phyloP scores from a whole-genome alignment of 2,113 vertebrate species.

The Alectura lathami region DNA sequence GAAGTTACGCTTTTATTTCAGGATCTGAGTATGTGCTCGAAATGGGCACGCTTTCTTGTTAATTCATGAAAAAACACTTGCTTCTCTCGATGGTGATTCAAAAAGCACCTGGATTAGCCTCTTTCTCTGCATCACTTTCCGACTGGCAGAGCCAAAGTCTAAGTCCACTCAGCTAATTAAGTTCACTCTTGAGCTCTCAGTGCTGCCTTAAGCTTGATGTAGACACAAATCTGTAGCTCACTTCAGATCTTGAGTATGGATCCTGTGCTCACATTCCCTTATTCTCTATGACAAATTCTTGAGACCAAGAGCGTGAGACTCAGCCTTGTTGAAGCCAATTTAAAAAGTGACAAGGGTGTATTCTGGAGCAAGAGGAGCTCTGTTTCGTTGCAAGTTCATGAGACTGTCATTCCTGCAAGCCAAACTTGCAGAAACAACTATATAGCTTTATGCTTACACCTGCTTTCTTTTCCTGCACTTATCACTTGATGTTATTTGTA shows the following conservation, averaged over 20 bases:
- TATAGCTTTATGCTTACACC: not conserved
- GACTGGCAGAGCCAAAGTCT: not conserved
- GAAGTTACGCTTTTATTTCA: not conserved
- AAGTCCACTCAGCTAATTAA: not conserved
- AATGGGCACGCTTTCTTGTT: accelerated
- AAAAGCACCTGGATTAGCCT: not conserved
- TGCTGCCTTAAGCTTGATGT: not conserved
- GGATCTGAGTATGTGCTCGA: not conserved
- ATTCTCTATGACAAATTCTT: accelerated
- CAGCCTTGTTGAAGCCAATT: not conserved
- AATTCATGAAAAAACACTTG: not conserved
- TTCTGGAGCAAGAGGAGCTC: not conserved
- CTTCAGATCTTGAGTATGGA: not conserved
- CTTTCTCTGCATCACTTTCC: not conserved
- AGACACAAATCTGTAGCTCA: not conserved
- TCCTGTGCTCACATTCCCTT: not conserved
- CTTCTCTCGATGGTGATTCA: not conserved
- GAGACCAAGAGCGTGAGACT: not conserved
- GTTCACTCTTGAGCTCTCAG: not conserved
- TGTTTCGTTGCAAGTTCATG: not conserved
- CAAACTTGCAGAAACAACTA: not conserved
- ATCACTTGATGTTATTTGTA: not conserved
- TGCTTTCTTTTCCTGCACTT: not conserved
- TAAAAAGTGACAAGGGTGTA: not conserved
- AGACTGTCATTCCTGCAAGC: not conserved